These are phyloP conservation scores for Aurelia sp. DNA, from an alignment of 30 jellyfish, hydroid and myxozoan genomes.

Conservation along the genomic window DNA sequence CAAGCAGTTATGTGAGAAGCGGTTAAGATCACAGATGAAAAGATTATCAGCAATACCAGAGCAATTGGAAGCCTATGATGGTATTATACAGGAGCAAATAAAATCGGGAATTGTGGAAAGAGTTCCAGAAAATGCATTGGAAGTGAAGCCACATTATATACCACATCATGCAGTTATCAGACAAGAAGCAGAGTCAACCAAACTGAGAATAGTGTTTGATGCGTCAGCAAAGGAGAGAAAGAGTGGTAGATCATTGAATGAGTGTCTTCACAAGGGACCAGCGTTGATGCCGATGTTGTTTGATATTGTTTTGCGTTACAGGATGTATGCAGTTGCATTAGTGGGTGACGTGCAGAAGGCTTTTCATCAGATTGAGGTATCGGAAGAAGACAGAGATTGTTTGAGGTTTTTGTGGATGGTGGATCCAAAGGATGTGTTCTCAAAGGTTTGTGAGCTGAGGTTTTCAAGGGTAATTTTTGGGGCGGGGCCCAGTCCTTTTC, in stretches of 20 bases:
- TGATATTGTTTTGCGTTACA: neutral
- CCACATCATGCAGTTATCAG: slow-evolving; percentile 28
- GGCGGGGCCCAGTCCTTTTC: neutral
- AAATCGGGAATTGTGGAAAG: neutral
- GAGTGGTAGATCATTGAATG: slow-evolving; percentile 16
- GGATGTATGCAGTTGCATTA: slow-evolving; percentile 9
- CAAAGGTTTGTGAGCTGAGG: neutral
- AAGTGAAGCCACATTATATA: neutral
- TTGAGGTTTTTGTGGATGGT: slow-evolving; percentile 12
- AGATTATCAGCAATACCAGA: neutral
- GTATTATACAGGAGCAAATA: neutral
- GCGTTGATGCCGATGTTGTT: neutral
- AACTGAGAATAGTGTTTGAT: neutral
- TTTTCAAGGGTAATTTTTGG: neutral
- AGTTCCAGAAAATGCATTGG: neutral
- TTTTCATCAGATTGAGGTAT: neutral
- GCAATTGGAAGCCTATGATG: slow-evolving; percentile 1
- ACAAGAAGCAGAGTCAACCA: slow-evolving; percentile 5
- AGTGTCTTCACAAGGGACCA: neutral
- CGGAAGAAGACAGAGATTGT: neutral
- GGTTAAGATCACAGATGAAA: slow-evolving; percentile 1
- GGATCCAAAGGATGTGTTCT: neutral
- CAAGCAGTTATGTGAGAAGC: slow-evolving; percentile 24
- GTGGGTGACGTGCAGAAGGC: slow-evolving; percentile 11
- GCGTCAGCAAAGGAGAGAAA: slow-evolving; percentile 16